Base-by-base conservation (phyloP, 2,113 vertebrate species). In the Eolophus roseicapilla region DNA sequence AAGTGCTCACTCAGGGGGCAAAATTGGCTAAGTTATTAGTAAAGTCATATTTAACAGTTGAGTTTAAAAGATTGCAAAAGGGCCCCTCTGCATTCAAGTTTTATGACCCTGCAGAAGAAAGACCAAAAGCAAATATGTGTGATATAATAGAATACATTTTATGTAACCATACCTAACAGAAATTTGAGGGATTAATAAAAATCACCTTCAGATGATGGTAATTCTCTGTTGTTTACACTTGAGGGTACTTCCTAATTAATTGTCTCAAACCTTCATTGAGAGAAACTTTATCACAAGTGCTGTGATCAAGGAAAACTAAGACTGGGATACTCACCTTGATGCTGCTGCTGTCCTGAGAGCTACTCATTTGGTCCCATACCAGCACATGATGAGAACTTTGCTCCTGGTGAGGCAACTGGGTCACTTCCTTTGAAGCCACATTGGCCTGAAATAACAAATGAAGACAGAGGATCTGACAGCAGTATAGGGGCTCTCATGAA, bases 191-290 rank as follows among this genome's bases (percentile, higher is more conserved):
- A 75, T 86, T 88, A 90, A 83, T 90, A 50, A 94, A 92, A 57
- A 68, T 76, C 3, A 7, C 29, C 39, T 91, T 96, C 83, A 79
- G 81, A 71, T 93, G 80, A 82, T 44, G 57, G 49, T 49, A 89
- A 73, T 73, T 23, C 16, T 70, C 46, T 82, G 33, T 88, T 94
- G 80, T 82, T 94, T 77, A 88, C 83, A 60, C 88, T 92, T 69
- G 80, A 84, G 73, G 73, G 64, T 82, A 69, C 76, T 96, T 82
- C 82, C 52, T 94, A 90, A 94, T 94, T 93, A 95, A 95, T 92
- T 92, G 55, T 94, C 69, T 95, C 35, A 92, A 79, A 39, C 39
- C 81, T 94, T 88, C 62, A 53, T 37, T 79, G 86, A 91, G 90
- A 86, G 77, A 52, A 68, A 39, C 86, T 93, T 88, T 64, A 81